These are phyloP conservation scores for Morone saxatilis DNA, from an alignment of 2,113 vertebrate species.

Conservation along the genomic window DNA sequence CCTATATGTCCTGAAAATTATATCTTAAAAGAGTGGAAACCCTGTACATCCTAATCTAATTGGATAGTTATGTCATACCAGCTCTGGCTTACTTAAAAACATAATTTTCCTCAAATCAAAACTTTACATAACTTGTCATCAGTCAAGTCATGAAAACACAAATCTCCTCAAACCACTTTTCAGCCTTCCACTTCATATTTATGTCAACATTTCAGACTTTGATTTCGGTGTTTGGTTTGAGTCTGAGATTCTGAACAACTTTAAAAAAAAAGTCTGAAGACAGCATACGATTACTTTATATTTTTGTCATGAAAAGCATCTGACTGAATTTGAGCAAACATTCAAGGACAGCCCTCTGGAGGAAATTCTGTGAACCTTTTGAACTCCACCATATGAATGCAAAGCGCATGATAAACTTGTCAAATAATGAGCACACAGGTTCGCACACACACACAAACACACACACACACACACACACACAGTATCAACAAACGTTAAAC, in stretches of 20 bases:
- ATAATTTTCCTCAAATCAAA: constrained; percentile 20
- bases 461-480: constrained; percentile 14
- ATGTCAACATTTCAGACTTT: constrained; percentile 36
- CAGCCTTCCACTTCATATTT: constrained; percentile 31
- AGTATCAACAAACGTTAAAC: constrained; percentile 49
- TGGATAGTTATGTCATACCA: neutral
- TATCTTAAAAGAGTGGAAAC: too few relatives aligned
- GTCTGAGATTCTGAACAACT: constrained; percentile 29
- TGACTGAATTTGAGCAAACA: constrained; percentile 42
- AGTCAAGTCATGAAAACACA: constrained; percentile 5
- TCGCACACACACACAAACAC: neutral
- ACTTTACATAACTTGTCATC: constrained; percentile 5
- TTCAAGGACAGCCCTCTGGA: constrained; percentile 54
- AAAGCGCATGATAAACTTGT: constrained; percentile 48
- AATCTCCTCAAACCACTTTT: neutral
- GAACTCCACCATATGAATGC: constrained; percentile 42
- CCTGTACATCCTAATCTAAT: too few relatives aligned
- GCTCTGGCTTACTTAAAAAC: neutral
- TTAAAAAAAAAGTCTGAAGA: constrained; percentile 7
- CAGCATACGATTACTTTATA: constrained; percentile 28
- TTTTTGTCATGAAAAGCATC: constrained; percentile 46
- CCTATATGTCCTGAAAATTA: too few relatives aligned
- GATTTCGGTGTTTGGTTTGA: constrained; percentile 27
- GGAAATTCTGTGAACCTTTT: constrained; percentile 49
- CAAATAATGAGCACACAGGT: constrained; percentile 47